Evolutionary conservation across 2,797 vertebrate species (phyloP).

Genomic region (Podarcis lilfordi): DNA sequence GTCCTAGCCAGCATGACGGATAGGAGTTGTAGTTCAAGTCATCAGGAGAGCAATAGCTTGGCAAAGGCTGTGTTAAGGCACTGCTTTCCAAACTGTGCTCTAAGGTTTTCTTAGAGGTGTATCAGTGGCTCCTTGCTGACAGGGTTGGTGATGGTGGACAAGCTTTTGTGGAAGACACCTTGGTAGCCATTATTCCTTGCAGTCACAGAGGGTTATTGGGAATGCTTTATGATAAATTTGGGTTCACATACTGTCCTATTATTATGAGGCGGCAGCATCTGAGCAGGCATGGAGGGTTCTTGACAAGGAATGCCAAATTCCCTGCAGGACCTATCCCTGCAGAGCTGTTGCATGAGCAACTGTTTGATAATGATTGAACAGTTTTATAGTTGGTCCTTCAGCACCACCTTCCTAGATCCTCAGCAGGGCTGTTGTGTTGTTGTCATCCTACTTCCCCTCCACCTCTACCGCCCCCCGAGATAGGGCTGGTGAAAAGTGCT

Average conservation of each 20-base stretch:
- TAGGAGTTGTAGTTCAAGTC: background rate
- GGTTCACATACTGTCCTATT: background rate
- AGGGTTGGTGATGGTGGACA: background rate
- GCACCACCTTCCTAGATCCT: background rate
- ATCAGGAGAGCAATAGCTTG: background rate
- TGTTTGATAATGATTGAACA: background rate
- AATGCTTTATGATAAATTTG: background rate
- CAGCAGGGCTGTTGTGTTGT: background rate
- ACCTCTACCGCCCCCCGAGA: background rate
- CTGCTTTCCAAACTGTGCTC: background rate
- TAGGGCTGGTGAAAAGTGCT: background rate
- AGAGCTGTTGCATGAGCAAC: too few species aligned
- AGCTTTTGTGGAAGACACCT: background rate
- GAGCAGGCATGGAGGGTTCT: background rate
- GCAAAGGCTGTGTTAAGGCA: background rate
- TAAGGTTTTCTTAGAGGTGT: background rate
- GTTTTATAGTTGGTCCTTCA: background rate
- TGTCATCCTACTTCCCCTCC: background rate
- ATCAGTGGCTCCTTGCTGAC: background rate
- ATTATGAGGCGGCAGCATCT: background rate
- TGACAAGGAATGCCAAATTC: background rate
- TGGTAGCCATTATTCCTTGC: background rate
- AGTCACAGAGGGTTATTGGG: background rate
- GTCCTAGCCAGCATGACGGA: too few species aligned
- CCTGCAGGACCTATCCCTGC: too few species aligned